Evolutionary conservation across 1,140 invertebrate species (phyloP).

Genomic region (Ips nitidus): DNA sequence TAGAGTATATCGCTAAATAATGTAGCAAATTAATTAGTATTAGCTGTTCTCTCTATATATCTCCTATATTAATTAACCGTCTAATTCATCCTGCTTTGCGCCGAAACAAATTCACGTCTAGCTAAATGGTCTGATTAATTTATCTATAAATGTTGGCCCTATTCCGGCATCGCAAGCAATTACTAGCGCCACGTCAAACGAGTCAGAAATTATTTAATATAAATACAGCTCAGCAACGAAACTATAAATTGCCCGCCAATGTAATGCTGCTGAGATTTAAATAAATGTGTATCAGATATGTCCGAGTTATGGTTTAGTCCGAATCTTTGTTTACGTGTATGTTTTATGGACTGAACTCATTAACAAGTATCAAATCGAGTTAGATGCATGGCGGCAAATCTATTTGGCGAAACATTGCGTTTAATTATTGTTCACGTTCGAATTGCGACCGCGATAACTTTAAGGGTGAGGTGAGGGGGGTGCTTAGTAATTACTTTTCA

Average conservation of each 20-base stretch:
- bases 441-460: slow-evolving; percentile 24
- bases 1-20: slow-evolving; percentile 14
- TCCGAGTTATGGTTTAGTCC: too few relatives aligned
- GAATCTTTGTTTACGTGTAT: too few relatives aligned
- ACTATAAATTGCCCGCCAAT: too few relatives aligned
- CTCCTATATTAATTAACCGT: slow-evolving; percentile 5
- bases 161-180: background rate
- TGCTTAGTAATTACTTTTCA: slow-evolving; percentile 26
- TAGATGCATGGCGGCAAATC: slow-evolving; percentile 17
- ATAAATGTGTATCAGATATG: too few relatives aligned
- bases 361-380: slow-evolving; percentile 19
- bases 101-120: slow-evolving; percentile 11
- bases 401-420: slow-evolving; percentile 22
- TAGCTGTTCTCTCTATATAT: slow-evolving; percentile 15
- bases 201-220: background rate
- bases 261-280: too few relatives aligned
- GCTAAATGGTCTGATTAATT: slow-evolving; percentile 15
- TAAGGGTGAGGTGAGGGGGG: background rate
- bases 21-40: slow-evolving; percentile 16
- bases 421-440: slow-evolving; percentile 25
- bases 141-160: slow-evolving; percentile 11
- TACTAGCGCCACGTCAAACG: slow-evolving; percentile 4
- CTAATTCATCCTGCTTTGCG: slow-evolving; percentile 16
- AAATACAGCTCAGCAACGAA: too few relatives aligned
- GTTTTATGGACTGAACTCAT: background rate